phyloP scores from a whole-genome alignment of 2,797 vertebrate species.

The Enteromius afrohamiltoni region DNA sequence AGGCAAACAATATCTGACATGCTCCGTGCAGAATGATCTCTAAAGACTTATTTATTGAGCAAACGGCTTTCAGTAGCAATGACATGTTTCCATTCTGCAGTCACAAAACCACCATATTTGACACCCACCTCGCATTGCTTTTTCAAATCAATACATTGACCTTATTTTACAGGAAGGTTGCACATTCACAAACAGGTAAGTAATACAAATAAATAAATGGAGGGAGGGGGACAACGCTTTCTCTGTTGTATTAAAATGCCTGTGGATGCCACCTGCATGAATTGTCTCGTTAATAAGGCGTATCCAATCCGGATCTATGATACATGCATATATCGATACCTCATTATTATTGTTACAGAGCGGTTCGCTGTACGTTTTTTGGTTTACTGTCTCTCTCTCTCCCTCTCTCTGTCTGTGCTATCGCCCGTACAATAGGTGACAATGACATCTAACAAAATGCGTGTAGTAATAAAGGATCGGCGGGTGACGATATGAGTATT shows the following conservation, averaged over 20 bases:
- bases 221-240: conserved; percentile 12
- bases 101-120: conserved; percentile 33
- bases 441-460: conserved; percentile 65
- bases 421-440: conserved; percentile 64
- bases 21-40: neutral
- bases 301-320: conserved; percentile 6
- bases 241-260: conserved; percentile 34
- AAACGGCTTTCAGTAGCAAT: conserved; percentile 33
- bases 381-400: conserved; percentile 3
- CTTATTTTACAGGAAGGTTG: conserved; percentile 36
- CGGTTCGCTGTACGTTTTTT: conserved; percentile 32
- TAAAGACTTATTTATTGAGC: conserved; percentile 27
- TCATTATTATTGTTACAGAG: conserved; percentile 17
- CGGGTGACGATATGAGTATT: conserved; percentile 48
- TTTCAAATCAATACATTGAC: conserved; percentile 35
- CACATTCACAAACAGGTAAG: conserved; percentile 36
- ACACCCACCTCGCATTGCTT: conserved; percentile 1
- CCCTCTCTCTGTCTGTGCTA: conserved; percentile 51
- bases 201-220: conserved; percentile 26
- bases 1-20: conserved; percentile 17
- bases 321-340: conserved; percentile 28
- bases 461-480: conserved; percentile 63
- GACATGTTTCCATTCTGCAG: conserved; percentile 26
- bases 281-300: conserved; percentile 26
- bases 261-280: conserved; percentile 46